Percentiles rank a stretch among this genome's conserved stretches.
Conservation (phyloP, 2,797 vertebrate species). For the Smutsia temminckii region DNA sequence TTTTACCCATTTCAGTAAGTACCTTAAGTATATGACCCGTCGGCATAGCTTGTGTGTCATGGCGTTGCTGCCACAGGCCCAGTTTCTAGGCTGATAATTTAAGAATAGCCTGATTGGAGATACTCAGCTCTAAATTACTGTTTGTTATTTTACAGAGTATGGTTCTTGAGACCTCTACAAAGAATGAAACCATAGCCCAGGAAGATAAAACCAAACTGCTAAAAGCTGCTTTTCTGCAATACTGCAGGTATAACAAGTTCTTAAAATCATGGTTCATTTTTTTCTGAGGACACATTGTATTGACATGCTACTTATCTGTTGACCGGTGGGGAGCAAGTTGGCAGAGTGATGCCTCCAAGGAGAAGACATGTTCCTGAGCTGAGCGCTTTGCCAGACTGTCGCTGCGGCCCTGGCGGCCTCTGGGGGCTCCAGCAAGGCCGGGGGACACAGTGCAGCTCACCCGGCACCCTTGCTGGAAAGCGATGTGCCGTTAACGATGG, state of each 20-base stretch:
- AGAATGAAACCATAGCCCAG: conserved; percentile 87
- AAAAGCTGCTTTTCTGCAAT: conserved; percentile 95
- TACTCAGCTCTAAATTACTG: conserved; percentile 8
- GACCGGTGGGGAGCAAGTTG: neutral
- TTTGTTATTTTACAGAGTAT: conserved; percentile 85
- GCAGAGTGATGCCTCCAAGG: neutral
- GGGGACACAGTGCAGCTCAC: no score
- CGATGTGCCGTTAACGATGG: neutral
- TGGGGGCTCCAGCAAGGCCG: no score
- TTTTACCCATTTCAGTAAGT: neutral
- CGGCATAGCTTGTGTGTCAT: neutral
- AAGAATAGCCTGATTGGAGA: neutral
- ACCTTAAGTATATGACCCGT: neutral
- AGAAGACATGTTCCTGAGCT: neutral
- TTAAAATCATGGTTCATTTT: neutral
- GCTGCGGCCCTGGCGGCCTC: no score
- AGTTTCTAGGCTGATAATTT: neutral
- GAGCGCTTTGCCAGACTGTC: neutral
- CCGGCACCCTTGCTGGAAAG: neutral
- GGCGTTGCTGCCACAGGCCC: neutral
- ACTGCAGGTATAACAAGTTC: conserved; percentile 89
- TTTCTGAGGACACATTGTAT: neutral
- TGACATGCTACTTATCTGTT: neutral
- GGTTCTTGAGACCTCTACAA: conserved; percentile 86
- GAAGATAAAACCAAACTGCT: conserved; percentile 94